Evolutionary conservation across 2,888 invertebrate genomes (phyloP), one percentile per base, ranked within the genome.

Genomic region (Baronia brevicornis): DNA sequence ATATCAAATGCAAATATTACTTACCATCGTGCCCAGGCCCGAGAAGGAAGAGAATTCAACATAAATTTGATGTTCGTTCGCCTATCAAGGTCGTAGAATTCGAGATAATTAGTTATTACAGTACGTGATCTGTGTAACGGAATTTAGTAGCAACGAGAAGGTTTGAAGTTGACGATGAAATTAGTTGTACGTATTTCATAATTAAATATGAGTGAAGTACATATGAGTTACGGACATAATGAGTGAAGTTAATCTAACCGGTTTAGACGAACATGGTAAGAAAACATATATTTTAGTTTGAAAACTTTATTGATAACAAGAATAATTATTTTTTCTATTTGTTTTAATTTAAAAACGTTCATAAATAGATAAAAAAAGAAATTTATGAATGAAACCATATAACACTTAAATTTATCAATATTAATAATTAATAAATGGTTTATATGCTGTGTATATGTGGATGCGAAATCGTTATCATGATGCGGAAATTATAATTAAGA

Each of bases 171-270:
- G 26, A 26, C 31, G 27, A 36, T 36, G 30, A 23, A 6, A 8
- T 19, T 11, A 12, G 18, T 12, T 23, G 11, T 14, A 9, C 23
- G 5, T 11, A 12, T 4, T 6, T n/a, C 6, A 20, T 14, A 7
- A 20, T 14, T 19, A 6, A 23, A 23, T 10, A 21, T 9, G 19
- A 32, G 28, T 32, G 9, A 38, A 29, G n/a, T n/a, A n/a, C n/a
- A n/a, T n/a, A n/a, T n/a, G n/a, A n/a, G n/a, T n/a, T n/a, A n/a
- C n/a, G n/a, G n/a, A n/a, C n/a, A n/a, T n/a, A 30, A 42, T 42
- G 42, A 42, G 39, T 42, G 39, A 39, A 35, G 25, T 42, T 4
- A 35, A 39, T 27, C 32, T 42, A 17, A 26, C 34, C 1, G 28
- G 12, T n/a, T 18, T 42, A 9, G 34, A 31, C 19, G 25, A 29